Base-by-base conservation (phyloP, 2,888 invertebrate genomes). In the Sussaba pulchella region DNA sequence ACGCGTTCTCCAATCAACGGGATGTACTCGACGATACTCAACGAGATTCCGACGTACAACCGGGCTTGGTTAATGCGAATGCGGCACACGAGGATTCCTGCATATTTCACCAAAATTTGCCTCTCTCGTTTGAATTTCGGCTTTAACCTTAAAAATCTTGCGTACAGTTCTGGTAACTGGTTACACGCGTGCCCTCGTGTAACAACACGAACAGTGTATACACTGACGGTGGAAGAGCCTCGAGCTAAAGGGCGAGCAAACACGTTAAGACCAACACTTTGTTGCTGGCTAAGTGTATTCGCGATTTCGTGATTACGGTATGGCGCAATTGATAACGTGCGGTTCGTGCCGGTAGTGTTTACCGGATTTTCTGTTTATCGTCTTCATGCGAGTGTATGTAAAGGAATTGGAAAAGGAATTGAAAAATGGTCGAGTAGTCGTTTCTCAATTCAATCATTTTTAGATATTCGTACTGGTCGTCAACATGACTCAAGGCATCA, bases 271-370 rank as follows among this genome's bases (percentile, higher is more conserved):
- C 4, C 31, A 31, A 31, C 31, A 6, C 6, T 31, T 17, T 39
- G 19, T 9, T 31, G 26, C 8, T 14, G n/a, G 24, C 41, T 9
- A 3, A 19, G 17, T n/a, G n/a, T 24, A 54, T 69, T 69, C 69
- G 69, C 52, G 69, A 69, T 54, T 26, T 14, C 43, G 54, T 54
- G 9, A 69, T 69, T 69, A 69, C 47, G 14, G 52, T 41, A 24
- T 24, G n/a, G 31, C 39, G 26, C 69, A 52, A 24, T 54, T 21
- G 24, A 43, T 41, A 41, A 69, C 39, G 24, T 41, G 52, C 41
- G 17, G 4, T 52, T 52, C 21, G 69, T 69, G 17, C 21, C 52
- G 47, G 66, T 10, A 17, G 17, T 17, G 19, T 24, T 19, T 41
- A 12, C 8, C 12, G 10, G 2, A 14, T 41, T 54, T 54, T 52